These are phyloP conservation scores for Hermaeophaga mercurialis DNA, from an alignment of 2,888 invertebrate species.

Conservation along the genomic window DNA sequence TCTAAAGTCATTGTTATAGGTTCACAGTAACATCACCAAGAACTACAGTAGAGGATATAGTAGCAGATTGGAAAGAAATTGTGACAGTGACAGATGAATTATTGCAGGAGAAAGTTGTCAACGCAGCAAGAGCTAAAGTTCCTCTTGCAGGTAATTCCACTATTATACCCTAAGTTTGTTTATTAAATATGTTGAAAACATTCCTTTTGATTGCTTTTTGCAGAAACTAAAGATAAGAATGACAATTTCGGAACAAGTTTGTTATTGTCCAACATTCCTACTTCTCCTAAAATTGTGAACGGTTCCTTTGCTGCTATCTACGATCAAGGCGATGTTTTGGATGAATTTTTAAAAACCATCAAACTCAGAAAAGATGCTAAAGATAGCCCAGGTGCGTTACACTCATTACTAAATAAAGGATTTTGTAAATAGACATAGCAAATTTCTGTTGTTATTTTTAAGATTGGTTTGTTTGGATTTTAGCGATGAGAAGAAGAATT, in stretches of 20 bases:
- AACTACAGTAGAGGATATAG: constrained; percentile 77
- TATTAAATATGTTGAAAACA: no score
- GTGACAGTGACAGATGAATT: constrained; percentile 74
- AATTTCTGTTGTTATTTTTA: no score
- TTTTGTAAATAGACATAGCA: no score
- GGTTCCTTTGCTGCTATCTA: constrained; percentile 92
- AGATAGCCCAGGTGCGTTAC: constrained; percentile 75
- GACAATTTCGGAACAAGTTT: constrained; percentile 93
- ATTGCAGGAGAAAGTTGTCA: constrained; percentile 65
- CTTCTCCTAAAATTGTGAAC: constrained; percentile 96
- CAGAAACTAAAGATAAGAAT: constrained; percentile 82
- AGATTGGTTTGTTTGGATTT: no score
- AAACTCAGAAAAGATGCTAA: constrained; percentile 70
- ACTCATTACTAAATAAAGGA: no score
- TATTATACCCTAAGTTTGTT: no score
- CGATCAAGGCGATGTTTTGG: constrained; percentile 76
- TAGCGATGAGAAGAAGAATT: constrained; percentile 83
- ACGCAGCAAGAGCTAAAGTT: constrained; percentile 64
- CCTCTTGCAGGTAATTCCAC: constrained; percentile 77
- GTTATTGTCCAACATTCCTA: constrained; percentile 90
- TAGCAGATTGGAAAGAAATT: constrained; percentile 88
- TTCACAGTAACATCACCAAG: constrained; percentile 93
- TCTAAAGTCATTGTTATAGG: constrained; percentile 51
- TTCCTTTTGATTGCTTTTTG: no score
- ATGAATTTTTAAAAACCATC: constrained; percentile 72